Conservation (phyloP, 2,888 invertebrate genomes). For the Chesias legatella region DNA sequence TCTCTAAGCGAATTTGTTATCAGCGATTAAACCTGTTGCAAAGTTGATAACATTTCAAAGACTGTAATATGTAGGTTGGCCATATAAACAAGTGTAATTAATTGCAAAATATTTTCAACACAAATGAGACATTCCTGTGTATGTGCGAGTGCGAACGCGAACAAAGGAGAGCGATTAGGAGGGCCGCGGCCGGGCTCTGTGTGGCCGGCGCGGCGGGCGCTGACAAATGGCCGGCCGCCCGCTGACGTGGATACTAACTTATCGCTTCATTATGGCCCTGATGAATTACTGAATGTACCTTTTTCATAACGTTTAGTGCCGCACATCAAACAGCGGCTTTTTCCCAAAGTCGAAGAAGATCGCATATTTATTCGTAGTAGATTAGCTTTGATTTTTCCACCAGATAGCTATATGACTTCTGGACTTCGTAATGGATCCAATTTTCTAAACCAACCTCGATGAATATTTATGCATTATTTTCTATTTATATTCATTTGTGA, state of each 20-base stretch:
- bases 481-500: too few species aligned
- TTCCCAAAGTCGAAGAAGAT: too few species aligned
- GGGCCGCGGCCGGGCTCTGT: conserved; percentile 1
- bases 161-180: conserved; percentile 15
- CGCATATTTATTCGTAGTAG: too few species aligned
- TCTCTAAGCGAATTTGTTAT: neutral
- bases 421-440: too few species aligned
- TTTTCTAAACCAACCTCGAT: too few species aligned
- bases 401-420: too few species aligned
- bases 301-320: conserved; percentile 3
- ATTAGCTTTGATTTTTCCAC: too few species aligned
- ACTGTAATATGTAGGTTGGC: too few species aligned
- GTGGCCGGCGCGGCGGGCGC: conserved; percentile 21
- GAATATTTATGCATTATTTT: too few species aligned
- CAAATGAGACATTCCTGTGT: conserved; percentile 22
- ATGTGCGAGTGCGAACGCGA: conserved; percentile 12
- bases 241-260: conserved; percentile 26
- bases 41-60: too few species aligned
- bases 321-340: too few species aligned
- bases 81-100: conserved; percentile 18
- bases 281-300: conserved; percentile 23
- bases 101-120: conserved; percentile 18
- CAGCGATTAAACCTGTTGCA: too few species aligned
- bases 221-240: conserved; percentile 17
- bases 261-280: conserved; percentile 28